Conservation (phyloP, 2,888 invertebrate species). For the Scaptomyza cyrtandrae region DNA sequence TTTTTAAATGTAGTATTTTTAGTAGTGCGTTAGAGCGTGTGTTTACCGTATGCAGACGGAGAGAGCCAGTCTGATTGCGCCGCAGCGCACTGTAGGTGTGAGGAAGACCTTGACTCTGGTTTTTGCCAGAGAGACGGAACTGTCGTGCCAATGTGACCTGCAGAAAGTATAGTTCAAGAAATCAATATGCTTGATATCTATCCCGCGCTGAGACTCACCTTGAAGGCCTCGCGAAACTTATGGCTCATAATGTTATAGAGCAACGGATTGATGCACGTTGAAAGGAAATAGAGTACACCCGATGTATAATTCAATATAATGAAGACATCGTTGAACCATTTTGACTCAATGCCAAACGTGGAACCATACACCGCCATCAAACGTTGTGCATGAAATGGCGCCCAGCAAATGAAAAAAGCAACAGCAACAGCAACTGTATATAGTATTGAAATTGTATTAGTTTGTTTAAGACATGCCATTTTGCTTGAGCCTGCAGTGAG, state of each 20-base stretch:
- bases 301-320: constrained; percentile 88
- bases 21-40: not conserved
- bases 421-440: constrained; percentile 93
- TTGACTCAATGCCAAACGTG: constrained; percentile 72
- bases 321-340: constrained; percentile 86
- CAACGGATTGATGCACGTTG: constrained; percentile 89
- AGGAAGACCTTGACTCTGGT: constrained; percentile 74
- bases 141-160: constrained; percentile 83
- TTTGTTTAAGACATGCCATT: constrained; percentile 1
- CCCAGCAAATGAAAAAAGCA: constrained; percentile 93
- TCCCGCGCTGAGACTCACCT: constrained; percentile 83
- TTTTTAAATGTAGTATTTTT: too few species aligned
- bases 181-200: not conserved
- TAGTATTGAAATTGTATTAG: not conserved
- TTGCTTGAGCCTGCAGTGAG: not conserved
- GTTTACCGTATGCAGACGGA: constrained; percentile 83
- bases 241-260: constrained; percentile 90
- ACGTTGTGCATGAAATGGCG: constrained; percentile 96
- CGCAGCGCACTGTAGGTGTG: constrained; percentile 83
- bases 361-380: constrained; percentile 91
- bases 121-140: constrained; percentile 79
- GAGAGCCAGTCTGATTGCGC: constrained; percentile 82
- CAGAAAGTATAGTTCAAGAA: constrained; percentile 1
- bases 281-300: constrained; percentile 89
- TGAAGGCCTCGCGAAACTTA: constrained; percentile 89